Evolutionary conservation across 2,888 invertebrate species (phyloP).

Genomic region (Dynastes grantii): DNA sequence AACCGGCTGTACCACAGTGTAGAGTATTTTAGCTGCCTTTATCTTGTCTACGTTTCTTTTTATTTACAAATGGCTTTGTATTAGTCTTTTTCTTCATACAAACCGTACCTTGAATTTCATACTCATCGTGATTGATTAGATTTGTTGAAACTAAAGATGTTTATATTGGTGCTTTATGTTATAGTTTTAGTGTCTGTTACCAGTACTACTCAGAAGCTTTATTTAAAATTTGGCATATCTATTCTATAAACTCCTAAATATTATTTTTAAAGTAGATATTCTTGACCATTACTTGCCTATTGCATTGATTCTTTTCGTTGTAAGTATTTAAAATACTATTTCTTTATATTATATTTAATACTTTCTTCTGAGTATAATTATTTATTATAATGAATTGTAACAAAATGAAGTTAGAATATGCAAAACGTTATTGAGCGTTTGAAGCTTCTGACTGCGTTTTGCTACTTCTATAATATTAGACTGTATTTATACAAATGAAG

Average conservation of each 20-base stretch:
- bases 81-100: background rate
- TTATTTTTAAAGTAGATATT: background rate
- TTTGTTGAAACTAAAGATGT: background rate
- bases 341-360: no score
- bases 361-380: no score
- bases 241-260: background rate
- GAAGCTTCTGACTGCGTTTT: no score
- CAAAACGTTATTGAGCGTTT: background rate
- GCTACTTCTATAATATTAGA: no score
- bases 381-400: no score
- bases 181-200: background rate
- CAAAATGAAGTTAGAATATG: background rate
- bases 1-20: conserved; percentile 79
- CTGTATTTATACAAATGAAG: background rate
- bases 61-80: conserved; percentile 4
- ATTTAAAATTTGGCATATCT: background rate
- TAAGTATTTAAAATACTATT: no score
- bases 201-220: background rate
- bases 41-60: background rate
- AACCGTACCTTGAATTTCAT: background rate
- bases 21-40: conserved; percentile 73
- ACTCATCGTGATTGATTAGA: background rate
- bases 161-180: background rate
- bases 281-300: background rate
- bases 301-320: background rate